Evolutionary conservation across 1,140 invertebrate genomes (phyloP).

Genomic region (Ridgeia piscesae): DNA sequence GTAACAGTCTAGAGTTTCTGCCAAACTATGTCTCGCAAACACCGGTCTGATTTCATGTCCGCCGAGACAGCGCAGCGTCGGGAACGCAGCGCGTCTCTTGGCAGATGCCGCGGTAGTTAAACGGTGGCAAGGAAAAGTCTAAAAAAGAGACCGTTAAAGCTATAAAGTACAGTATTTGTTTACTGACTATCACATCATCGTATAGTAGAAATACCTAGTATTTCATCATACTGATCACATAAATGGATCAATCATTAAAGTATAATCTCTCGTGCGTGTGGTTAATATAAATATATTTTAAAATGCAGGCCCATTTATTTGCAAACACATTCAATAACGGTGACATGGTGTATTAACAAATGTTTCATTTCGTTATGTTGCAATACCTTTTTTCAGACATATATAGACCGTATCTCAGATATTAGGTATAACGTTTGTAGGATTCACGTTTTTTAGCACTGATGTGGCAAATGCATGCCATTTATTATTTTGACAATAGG

Average conservation of each 20-base stretch:
- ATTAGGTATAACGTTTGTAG: no score
- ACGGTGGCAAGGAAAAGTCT: not conserved
- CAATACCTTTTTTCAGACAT: no score
- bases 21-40: not conserved
- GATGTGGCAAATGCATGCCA: no score
- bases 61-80: not conserved
- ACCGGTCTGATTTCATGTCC: not conserved
- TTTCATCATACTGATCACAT: not conserved
- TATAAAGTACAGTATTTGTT: no score
- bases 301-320: no score
- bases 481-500: no score
- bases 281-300: no score
- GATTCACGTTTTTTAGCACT: no score
- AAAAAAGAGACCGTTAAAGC: not conserved
- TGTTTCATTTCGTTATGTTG: no score
- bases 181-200: not conserved
- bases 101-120: not conserved
- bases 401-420: no score
- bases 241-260: not conserved
- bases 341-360: no score
- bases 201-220: not conserved
- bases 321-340: no score
- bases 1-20: not conserved
- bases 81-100: not conserved
- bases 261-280: not conserved